Evolutionary conservation across 2,113 vertebrate species (phyloP).

Genomic region (pig (Sus scrofa)): T2T-Sscrofa CM000816.6:1183501-1184000

Average conservation of each 20-base stretch:
- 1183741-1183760: neutral
- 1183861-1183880: neutral
- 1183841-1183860: accelerated
- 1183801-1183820: too few relatives aligned
- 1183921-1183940: neutral
- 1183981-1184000: neutral
- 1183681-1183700: neutral
- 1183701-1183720: neutral
- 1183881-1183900: neutral
- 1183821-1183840: neutral
- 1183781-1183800: accelerated
- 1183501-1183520: accelerated
- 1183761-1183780: accelerated
- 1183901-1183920: too few relatives aligned
- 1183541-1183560: neutral
- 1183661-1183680: neutral
- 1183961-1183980: neutral
- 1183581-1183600: accelerated
- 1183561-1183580: accelerated
- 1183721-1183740: neutral
- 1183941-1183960: accelerated
- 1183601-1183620: accelerated
- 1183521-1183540: accelerated
- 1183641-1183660: neutral
- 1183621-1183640: neutral